Percentiles rank a stretch among this genome's conserved stretches.
phyloP scores from a whole-genome alignment of 2,797 vertebrate genomes.

The Anguilla marmorata region DNA sequence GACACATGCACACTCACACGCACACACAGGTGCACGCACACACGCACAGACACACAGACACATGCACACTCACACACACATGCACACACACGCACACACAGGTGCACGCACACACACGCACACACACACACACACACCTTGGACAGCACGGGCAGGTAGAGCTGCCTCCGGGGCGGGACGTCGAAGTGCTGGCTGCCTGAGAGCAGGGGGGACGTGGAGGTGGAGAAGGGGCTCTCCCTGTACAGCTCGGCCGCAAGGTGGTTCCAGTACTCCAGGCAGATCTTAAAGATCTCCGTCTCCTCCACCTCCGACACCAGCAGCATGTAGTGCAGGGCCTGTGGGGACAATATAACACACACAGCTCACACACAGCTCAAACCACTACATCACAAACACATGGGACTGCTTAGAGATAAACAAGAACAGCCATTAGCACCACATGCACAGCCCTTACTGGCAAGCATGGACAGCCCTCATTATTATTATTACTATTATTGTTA shows the following conservation, averaged over 20 bases:
- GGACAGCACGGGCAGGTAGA: constrained; percentile 91
- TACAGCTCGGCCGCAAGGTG: constrained; percentile 95
- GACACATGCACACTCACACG: too few relatives aligned
- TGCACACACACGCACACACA: not conserved
- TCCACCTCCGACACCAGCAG: constrained; percentile 95
- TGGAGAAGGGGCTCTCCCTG: constrained; percentile 92
- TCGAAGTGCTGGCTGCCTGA: constrained; percentile 95
- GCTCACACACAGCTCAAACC: not conserved
- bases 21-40: too few relatives aligned
- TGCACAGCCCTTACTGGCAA: too few relatives aligned
- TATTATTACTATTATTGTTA: too few relatives aligned
- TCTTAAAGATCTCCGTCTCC: constrained; percentile 98
- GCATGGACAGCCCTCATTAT: too few relatives aligned
- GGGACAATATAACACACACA: not conserved
- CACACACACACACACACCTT: constrained; percentile 73
- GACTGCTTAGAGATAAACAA: too few relatives aligned
- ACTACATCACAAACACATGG: not conserved
- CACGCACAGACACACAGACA: too few relatives aligned
- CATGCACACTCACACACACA: not conserved
- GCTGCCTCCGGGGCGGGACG: constrained; percentile 90
- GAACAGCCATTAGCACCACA: too few relatives aligned
- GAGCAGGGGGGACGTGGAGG: constrained; percentile 87
- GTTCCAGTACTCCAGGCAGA: constrained; percentile 97
- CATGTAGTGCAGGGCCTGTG: constrained; percentile 90
- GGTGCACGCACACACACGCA: not conserved